These are phyloP conservation scores for Ramphastos sulfuratus DNA, from an alignment of 2,113 vertebrate species.

Conservation along the genomic window DNA sequence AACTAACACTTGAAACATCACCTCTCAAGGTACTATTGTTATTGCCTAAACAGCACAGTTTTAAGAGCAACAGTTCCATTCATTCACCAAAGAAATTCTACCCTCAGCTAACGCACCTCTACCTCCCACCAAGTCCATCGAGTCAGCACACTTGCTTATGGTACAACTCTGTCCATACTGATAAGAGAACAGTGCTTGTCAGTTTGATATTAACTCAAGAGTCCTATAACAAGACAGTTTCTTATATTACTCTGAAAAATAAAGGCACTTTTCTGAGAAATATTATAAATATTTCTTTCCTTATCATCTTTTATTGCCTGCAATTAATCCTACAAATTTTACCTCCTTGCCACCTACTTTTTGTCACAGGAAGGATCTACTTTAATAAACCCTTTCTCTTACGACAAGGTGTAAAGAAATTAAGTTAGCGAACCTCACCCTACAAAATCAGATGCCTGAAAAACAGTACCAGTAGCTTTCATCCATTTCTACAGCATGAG, in stretches of 20 bases:
- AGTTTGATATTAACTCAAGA: background rate
- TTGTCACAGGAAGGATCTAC: background rate
- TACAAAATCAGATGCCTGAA: background rate
- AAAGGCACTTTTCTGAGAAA: background rate
- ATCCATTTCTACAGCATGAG: background rate
- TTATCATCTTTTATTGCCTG: background rate
- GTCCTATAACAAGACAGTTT: background rate
- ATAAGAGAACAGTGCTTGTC: background rate
- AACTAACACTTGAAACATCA: background rate
- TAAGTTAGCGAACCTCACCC: background rate
- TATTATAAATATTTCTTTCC: background rate
- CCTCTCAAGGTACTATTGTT: background rate
- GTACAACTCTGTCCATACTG: background rate
- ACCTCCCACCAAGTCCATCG: background rate
- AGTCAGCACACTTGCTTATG: background rate
- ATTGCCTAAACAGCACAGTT: background rate
- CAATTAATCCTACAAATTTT: background rate
- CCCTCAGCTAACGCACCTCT: background rate
- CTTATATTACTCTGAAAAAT: background rate
- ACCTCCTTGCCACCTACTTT: background rate
- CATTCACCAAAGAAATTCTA: background rate
- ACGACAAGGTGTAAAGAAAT: constrained; percentile 23
- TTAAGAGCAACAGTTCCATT: background rate
- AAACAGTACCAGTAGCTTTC: background rate
- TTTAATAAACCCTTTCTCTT: background rate